These are phyloP conservation scores for Anarsia innoxiella DNA, from an alignment of 2,888 invertebrate genomes.

Conservation along the genomic window DNA sequence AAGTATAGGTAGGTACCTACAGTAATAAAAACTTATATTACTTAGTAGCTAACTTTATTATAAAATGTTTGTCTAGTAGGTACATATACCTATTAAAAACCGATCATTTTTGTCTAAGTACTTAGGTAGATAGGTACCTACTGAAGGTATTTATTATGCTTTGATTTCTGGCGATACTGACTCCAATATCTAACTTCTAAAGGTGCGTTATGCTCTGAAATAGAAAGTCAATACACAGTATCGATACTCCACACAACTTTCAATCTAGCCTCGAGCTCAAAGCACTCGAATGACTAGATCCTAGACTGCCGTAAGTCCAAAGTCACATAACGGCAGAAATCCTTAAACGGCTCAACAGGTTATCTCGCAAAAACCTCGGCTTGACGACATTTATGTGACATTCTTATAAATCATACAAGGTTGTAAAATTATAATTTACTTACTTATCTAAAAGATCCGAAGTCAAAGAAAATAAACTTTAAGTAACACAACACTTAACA, in stretches of 20 bases:
- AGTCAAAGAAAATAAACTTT: neutral
- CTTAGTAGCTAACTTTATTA: too few species aligned
- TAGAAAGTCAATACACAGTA: too few species aligned
- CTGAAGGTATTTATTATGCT: too few species aligned
- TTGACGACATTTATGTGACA: constrained; percentile 17
- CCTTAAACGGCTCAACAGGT: constrained; percentile 23
- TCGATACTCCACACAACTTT: constrained; percentile 2
- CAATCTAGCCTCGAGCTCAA: constrained; percentile 18
- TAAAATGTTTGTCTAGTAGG: too few species aligned
- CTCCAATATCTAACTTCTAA: too few species aligned
- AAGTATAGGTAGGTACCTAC: too few species aligned
- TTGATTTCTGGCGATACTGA: too few species aligned
- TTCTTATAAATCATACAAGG: constrained; percentile 17
- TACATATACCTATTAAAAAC: too few species aligned
- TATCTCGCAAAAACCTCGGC: constrained; percentile 20
- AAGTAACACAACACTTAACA: neutral
- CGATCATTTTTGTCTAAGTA: too few species aligned
- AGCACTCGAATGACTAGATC: constrained; percentile 19
- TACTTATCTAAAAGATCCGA: constrained; percentile 11
- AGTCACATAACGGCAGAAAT: constrained; percentile 23
- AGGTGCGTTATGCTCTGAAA: too few species aligned
- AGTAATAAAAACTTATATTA: too few species aligned
- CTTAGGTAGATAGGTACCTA: too few species aligned
- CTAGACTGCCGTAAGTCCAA: constrained; percentile 23
- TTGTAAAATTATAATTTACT: constrained; percentile 16